Percentiles rank a stretch among this genome's conserved stretches.
Evolutionary conservation across 2,797 vertebrate genomes (phyloP).

Genomic region (Avahi laniger): DNA sequence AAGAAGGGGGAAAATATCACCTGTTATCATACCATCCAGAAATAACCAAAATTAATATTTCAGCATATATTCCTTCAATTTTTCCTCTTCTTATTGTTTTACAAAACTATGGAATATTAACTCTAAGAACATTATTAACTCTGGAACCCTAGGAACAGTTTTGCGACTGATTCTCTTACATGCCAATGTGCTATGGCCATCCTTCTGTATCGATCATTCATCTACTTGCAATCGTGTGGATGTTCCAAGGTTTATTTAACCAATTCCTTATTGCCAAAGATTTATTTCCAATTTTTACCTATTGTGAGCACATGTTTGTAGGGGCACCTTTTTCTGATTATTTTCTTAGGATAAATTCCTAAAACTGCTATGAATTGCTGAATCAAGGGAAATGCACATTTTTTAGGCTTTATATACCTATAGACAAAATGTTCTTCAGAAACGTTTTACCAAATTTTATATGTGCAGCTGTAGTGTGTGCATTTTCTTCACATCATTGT

Average conservation of each 20-base stretch:
- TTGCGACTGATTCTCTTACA: not conserved
- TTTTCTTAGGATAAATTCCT: not conserved
- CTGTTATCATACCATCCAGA: not conserved
- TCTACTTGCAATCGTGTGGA: not conserved
- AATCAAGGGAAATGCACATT: not conserved
- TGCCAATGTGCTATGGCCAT: not conserved
- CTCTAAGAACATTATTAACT: too few relatives aligned
- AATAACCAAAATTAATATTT: conserved; percentile 12
- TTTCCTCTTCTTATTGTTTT: conserved; percentile 13
- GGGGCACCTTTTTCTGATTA: not conserved
- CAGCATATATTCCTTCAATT: not conserved
- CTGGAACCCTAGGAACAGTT: not conserved
- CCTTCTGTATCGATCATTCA: not conserved
- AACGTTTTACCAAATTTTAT: not conserved
- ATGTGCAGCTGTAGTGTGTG: not conserved
- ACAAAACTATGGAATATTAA: not conserved
- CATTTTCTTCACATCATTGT: not conserved
- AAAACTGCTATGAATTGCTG: not conserved
- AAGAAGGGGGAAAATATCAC: not conserved
- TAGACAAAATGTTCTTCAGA: not conserved
- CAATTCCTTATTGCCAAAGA: not conserved
- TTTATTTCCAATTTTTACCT: conserved; percentile 16
- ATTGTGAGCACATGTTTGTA: not conserved
- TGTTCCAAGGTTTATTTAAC: not conserved
- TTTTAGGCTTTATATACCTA: not conserved